Conservation (phyloP, 2,113 vertebrate genomes). For the Scatophagus argus region DNA sequence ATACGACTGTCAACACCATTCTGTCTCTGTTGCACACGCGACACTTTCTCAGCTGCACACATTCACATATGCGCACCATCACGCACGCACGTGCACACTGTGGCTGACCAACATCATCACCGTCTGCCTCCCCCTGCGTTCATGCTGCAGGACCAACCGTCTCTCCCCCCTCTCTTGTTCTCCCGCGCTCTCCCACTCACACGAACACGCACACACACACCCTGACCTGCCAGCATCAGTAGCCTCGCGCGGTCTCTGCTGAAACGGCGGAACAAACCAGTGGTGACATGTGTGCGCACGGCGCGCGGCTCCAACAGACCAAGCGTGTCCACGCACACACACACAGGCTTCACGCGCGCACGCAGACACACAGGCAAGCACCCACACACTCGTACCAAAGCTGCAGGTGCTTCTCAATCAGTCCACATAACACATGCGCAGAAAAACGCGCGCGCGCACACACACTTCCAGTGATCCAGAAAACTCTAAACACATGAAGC, state of each 20-base stretch:
- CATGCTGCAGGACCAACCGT: slow-evolving; percentile 64
- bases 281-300: slow-evolving; percentile 66
- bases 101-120: slow-evolving; percentile 60
- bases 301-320: slow-evolving; percentile 53
- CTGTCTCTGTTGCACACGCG: slow-evolving; percentile 17
- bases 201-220: slow-evolving; percentile 10
- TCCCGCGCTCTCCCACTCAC: background rate
- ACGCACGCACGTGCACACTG: slow-evolving; percentile 38
- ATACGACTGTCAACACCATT: slow-evolving; percentile 5
- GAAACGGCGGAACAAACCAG: slow-evolving; percentile 71
- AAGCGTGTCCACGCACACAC: slow-evolving; percentile 19
- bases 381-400: background rate
- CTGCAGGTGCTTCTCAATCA: slow-evolving; percentile 67
- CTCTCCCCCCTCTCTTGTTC: background rate
- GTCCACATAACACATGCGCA: slow-evolving; percentile 34
- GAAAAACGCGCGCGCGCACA: background rate
- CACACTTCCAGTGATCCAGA: slow-evolving; percentile 58
- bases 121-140: slow-evolving; percentile 32
- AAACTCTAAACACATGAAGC: slow-evolving; percentile 56
- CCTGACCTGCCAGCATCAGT: slow-evolving; percentile 69
- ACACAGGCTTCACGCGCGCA: background rate
- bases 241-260: slow-evolving; percentile 57
- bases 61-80: slow-evolving; percentile 10
- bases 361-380: background rate
- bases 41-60: slow-evolving; percentile 29